A percentile compares a stretch with the other conserved stretches of the same genome.
Conservation (phyloP, 2,113 vertebrate species). For the Setophaga petechia region DNA sequence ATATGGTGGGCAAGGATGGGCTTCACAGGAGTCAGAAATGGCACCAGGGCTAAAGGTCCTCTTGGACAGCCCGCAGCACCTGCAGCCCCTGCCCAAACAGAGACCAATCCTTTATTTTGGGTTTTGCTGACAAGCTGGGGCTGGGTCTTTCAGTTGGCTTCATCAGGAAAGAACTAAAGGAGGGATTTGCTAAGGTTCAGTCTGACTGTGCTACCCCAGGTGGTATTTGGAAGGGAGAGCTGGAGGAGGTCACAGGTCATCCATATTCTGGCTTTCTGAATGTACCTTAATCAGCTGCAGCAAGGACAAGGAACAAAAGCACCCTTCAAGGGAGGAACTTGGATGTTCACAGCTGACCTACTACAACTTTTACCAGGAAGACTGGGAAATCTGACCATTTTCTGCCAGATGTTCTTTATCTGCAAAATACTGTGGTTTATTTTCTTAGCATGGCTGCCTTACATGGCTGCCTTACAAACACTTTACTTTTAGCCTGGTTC, state of each 20-base stretch:
- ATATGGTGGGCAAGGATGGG: neutral
- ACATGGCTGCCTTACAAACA: neutral
- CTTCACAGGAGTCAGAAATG: neutral
- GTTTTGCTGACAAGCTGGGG: neutral
- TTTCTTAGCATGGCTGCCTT: neutral
- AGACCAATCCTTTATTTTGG: neutral
- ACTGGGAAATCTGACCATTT: neutral
- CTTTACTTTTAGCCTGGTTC: neutral
- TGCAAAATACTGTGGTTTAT: neutral
- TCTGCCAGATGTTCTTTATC: neutral
- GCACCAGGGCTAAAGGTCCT: neutral
- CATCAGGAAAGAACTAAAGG: neutral
- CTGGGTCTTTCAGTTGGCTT: neutral
- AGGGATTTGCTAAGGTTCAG: neutral
- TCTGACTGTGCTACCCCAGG: neutral
- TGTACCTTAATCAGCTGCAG: neutral
- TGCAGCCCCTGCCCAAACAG: neutral
- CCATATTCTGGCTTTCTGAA: neutral
- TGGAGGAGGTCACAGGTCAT: neutral
- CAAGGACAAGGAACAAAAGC: neutral
- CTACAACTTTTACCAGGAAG: neutral
- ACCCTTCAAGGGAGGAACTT: neutral
- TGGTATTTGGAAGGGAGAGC: neutral
- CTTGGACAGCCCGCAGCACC: neutral
- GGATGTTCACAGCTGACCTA: neutral